Conservation (phyloP, 1,140 invertebrate genomes). For the Copidosoma floridanum region DNA sequence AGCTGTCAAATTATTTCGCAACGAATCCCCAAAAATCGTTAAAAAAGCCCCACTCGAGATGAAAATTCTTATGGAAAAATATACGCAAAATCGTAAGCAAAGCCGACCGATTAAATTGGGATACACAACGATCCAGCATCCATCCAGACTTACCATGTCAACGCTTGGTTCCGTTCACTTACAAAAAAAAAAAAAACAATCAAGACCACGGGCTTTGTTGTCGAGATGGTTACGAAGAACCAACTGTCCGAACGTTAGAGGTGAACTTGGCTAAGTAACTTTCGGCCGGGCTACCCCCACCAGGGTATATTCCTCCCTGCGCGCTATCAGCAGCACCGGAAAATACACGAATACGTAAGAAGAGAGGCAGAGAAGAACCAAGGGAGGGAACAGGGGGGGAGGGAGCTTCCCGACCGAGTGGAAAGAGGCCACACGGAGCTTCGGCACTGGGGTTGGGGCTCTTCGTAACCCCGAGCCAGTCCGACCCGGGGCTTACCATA, state of each 20-base stretch:
- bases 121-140: background rate
- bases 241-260: constrained; percentile 54
- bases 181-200: constrained; percentile 47
- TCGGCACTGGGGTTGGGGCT: constrained; percentile 46
- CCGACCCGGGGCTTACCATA: constrained; percentile 54
- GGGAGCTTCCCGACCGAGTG: no score
- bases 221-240: constrained; percentile 54
- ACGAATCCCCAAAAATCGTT: no score
- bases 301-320: constrained; percentile 1
- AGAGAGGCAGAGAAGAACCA: background rate
- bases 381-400: background rate
- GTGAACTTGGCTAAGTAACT: constrained; percentile 57
- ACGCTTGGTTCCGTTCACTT: constrained; percentile 14
- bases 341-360: no score
- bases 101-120: no score
- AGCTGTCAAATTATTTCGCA: no score
- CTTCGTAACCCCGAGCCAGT: constrained; percentile 41
- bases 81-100: no score
- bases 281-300: constrained; percentile 45
- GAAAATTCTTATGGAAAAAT: no score
- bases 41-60: no score
- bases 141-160: constrained; percentile 16
- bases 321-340: no score
- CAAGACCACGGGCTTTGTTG: constrained; percentile 41
- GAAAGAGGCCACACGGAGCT: background rate